Conservation (phyloP, 2,113 vertebrate species). For the Pteropus alecto region DNA sequence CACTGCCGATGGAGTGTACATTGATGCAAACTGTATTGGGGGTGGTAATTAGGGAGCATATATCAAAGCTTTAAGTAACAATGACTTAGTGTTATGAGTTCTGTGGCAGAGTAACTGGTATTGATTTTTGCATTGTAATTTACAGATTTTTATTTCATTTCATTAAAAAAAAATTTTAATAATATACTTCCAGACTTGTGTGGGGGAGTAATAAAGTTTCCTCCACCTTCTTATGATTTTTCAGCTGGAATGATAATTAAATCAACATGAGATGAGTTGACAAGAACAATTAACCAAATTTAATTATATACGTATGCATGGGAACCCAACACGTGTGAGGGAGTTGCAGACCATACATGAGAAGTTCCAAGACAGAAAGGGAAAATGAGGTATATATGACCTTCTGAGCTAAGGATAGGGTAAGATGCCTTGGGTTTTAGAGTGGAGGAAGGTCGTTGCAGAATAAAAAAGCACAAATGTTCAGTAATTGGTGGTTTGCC, state of each 20-base stretch:
- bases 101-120: background rate
- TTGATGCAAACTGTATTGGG: background rate
- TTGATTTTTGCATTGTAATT: background rate
- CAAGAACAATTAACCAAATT: background rate
- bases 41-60: background rate
- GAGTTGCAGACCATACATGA: background rate
- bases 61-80: background rate
- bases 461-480: background rate
- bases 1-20: fast-evolving
- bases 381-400: background rate
- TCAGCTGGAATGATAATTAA: background rate
- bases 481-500: background rate
- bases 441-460: background rate
- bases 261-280: background rate
- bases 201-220: background rate
- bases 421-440: background rate
- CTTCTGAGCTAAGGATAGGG: background rate
- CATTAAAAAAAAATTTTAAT: background rate
- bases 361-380: background rate
- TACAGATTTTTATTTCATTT: background rate
- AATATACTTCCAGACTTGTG: background rate
- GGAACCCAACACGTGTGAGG: background rate
- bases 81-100: background rate
- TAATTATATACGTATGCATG: background rate
- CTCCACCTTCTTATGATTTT: background rate